Base-by-base conservation (phyloP, 1,140 invertebrate species). In the Papilio polytes region DNA sequence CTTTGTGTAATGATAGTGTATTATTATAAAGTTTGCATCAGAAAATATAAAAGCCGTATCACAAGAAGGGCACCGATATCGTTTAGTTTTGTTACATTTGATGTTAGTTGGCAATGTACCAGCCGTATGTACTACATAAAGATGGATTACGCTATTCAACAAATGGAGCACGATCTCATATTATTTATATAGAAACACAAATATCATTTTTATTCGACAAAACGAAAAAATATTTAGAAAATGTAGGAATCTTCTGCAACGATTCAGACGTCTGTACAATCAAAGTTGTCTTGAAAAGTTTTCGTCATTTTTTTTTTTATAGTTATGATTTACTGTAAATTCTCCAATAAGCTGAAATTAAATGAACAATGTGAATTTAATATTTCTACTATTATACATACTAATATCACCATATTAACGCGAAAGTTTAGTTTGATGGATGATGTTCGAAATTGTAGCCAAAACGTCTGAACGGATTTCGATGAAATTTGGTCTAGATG, bases 71-170 rank as follows among this genome's bases (percentile, higher is more conserved):
- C 63, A 13, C 59, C 10, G 22, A 13, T 66, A 66, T 10, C 12
- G 63, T 66, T 31, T 66, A 66, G 63, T 66, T 66, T 31, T 31
- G 63, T 66, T 66, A 15, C 15, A 26, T 66, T 66, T 66, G 63
- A 66, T 66, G 63, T 66, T 15, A 63, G 59, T 63, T 66, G 63
- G 63, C 63, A 66, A 12, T 26, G 26, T 31, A 66, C 63, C 63
- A 66, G 63, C 63, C 13, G 26, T 66, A 66, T 66, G 63, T 66
- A 66, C 63, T 36, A 66, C 63, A 36, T 66, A 66, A 66, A 70
- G 63, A 70, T 70, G 26, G 63, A 70, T 70, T 31, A 70, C 26
- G 63, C 13, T 13, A 70, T 70, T 36, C 63, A 70, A 70, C 63
- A 70, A 70, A 70, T 70, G 26, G 6, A 31, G 26, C 26, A 70